Percentiles rank a stretch among this genome's conserved stretches.
phyloP scores from a whole-genome alignment of 2,888 invertebrate genomes.

The Prosapia bicincta region DNA sequence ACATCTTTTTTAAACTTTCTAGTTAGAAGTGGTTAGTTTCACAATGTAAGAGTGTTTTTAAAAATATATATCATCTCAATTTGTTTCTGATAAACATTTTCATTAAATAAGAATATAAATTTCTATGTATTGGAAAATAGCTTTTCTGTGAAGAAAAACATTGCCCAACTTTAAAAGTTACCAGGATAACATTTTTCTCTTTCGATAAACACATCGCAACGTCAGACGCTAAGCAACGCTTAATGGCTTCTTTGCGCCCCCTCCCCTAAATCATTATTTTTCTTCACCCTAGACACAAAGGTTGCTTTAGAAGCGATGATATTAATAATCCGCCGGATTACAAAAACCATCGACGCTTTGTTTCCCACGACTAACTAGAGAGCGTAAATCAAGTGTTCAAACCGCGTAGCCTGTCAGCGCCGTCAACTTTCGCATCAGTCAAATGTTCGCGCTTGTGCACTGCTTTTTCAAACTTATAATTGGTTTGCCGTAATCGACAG shows the following conservation, averaged over 20 bases:
- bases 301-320: not conserved
- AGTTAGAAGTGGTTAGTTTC: no score
- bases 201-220: not conserved
- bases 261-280: not conserved
- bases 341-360: not conserved
- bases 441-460: not conserved
- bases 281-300: not conserved
- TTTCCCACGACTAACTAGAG: not conserved
- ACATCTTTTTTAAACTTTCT: no score
- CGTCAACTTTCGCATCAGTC: not conserved
- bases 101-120: no score
- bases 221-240: not conserved
- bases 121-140: no score
- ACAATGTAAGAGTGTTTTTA: no score
- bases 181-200: no score
- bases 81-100: no score
- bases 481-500: not conserved
- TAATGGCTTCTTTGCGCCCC: not conserved
- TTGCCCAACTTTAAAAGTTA: no score
- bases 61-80: no score
- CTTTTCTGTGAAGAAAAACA: no score
- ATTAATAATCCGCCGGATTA: not conserved
- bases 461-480: not conserved
- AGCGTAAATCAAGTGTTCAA: not conserved
- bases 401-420: no score